Percentiles rank a stretch among this genome's conserved stretches.
Evolutionary conservation across 2,888 invertebrate genomes (phyloP).

Genomic region (Brachycybe producta): DNA sequence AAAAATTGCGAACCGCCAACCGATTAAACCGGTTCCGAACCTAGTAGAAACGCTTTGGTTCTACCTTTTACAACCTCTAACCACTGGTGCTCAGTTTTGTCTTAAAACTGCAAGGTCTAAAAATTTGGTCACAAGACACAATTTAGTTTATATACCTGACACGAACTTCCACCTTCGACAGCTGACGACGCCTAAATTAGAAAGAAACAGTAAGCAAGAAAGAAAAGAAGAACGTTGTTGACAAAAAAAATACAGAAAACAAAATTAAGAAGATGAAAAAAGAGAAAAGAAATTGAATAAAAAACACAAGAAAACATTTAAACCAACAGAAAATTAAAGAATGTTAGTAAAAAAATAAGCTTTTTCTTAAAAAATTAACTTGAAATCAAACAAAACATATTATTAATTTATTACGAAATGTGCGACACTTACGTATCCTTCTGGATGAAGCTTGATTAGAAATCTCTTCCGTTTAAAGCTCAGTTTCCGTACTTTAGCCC

Average conservation of each 20-base stretch:
- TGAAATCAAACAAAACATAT: no score
- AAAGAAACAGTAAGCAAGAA: slow-evolving; percentile 8
- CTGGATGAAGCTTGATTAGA: slow-evolving; percentile 94
- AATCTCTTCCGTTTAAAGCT: slow-evolving; percentile 97
- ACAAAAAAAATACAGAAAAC: not conserved
- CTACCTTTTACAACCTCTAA: no score
- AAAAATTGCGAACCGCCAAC: no score
- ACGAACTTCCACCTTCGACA: slow-evolving; percentile 16
- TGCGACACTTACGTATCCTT: slow-evolving; percentile 75
- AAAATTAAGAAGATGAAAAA: not conserved
- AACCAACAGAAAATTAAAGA: not conserved
- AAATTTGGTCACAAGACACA: no score
- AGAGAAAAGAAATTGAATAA: not conserved
- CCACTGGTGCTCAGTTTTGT: no score
- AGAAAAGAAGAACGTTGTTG: not conserved
- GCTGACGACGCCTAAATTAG: slow-evolving; percentile 17
- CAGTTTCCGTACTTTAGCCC: slow-evolving; percentile 98
- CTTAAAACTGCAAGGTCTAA: no score
- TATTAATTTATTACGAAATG: not conserved
- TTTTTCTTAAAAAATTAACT: no score
- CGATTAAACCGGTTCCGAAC: no score
- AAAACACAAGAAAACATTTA: not conserved
- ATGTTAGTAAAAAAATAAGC: not conserved
- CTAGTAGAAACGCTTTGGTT: no score
- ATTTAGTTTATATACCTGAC: slow-evolving; percentile 19